Conservation (phyloP, 2,113 vertebrate genomes). For the Thunnus thynnus region DNA sequence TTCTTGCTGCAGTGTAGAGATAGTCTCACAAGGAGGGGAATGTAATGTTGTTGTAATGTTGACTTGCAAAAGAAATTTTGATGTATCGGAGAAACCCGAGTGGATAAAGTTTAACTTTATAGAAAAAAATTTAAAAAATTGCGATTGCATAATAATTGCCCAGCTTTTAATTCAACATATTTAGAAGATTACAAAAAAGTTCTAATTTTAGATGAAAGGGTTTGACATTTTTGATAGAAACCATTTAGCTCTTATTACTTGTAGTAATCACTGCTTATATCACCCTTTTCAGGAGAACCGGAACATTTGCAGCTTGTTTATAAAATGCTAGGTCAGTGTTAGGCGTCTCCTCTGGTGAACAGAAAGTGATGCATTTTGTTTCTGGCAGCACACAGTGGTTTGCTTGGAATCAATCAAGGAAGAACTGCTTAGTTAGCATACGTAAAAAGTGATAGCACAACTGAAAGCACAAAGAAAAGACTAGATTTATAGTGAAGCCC, state of each 20-base stretch:
- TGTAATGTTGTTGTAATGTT: no score
- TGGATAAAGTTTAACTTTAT: no score
- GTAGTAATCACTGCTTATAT: neutral
- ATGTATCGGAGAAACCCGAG: no score
- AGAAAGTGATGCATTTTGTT: conserved; percentile 6
- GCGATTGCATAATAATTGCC: no score
- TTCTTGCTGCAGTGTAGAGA: no score
- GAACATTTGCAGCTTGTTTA: neutral
- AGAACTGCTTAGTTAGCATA: conserved; percentile 1
- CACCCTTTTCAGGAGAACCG: neutral
- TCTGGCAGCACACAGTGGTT: neutral
- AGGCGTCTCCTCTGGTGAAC: neutral
- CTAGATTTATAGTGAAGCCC: neutral
- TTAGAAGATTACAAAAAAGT: no score
- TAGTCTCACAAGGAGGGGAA: no score
- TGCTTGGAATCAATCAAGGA: conserved; percentile 5
- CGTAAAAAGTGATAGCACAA: neutral
- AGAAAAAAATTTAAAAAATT: no score
- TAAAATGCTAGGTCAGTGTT: neutral
- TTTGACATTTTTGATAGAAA: no score
- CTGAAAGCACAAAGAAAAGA: neutral
- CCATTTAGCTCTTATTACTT: neutral
- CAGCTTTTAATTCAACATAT: no score
- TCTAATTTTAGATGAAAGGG: no score
- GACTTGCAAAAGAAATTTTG: no score